These are phyloP conservation scores for Amblyteles armatorius DNA, from an alignment of 2,888 invertebrate genomes.

Conservation along the genomic window DNA sequence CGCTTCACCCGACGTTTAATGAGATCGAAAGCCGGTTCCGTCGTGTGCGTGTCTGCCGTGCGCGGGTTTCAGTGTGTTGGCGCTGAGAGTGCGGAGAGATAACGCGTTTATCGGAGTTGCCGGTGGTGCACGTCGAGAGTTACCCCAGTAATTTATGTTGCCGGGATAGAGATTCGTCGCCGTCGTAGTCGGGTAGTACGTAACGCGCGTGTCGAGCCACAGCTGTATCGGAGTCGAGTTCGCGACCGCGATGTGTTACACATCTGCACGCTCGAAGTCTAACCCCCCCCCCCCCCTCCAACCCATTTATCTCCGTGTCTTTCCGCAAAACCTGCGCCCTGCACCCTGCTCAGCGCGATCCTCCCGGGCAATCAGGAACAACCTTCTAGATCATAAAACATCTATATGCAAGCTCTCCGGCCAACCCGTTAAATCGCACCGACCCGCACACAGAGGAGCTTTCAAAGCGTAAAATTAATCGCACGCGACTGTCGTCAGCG, in stretches of 20 bases:
- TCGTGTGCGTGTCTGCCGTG: constrained; percentile 32
- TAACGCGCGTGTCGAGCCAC: constrained; percentile 42
- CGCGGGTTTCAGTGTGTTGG: constrained; percentile 18
- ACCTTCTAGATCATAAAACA: constrained; percentile 24
- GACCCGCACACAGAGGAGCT: background rate
- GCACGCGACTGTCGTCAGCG: constrained; percentile 39
- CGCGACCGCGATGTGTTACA: constrained; percentile 43
- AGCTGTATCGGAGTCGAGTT: constrained; percentile 57
- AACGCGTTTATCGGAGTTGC: constrained; percentile 56
- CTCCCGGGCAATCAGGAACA: constrained; percentile 5
- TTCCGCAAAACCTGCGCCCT: background rate
- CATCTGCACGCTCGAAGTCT: background rate
- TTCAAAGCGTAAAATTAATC: constrained; percentile 51
- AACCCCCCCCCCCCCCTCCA: background rate
- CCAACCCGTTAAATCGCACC: background rate
- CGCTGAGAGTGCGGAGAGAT: constrained; percentile 31
- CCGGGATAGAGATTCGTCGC: constrained; percentile 42
- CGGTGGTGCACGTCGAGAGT: constrained; percentile 44
- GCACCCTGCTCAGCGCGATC: background rate
- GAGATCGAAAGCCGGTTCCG: constrained; percentile 43
- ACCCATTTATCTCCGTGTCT: background rate
- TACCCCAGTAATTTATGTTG: constrained; percentile 56
- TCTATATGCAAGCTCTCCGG: background rate
- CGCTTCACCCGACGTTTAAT: constrained; percentile 13
- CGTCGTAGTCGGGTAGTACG: constrained; percentile 15